phyloP scores from a whole-genome alignment of 2,888 invertebrate species.

The Dastarcus helophoroides region DNA sequence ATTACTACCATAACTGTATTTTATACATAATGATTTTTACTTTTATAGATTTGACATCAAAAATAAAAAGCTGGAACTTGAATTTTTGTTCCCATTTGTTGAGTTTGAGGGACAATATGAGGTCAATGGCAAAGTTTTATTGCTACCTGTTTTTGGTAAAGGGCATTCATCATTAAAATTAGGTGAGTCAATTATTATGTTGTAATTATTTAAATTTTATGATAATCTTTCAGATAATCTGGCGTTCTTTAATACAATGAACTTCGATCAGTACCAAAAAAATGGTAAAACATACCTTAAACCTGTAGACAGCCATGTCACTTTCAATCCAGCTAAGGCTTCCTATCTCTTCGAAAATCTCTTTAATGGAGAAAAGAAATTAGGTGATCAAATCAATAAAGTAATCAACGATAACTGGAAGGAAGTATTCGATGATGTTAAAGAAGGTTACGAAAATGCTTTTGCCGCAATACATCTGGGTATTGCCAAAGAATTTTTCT shows the following conservation, averaged over 20 bases:
- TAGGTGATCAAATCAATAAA: slow-evolving; percentile 17
- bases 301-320: too few relatives aligned
- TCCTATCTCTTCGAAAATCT: slow-evolving; percentile 17
- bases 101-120: slow-evolving; percentile 57
- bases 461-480: slow-evolving; percentile 10
- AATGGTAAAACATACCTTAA: too few relatives aligned
- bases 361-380: slow-evolving; percentile 19
- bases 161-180: slow-evolving; percentile 32
- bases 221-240: background rate
- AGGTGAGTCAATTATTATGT: background rate
- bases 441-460: slow-evolving; percentile 13
- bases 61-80: slow-evolving; percentile 39
- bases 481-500: slow-evolving; percentile 9
- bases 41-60: slow-evolving; percentile 44
- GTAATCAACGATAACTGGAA: slow-evolving; percentile 21
- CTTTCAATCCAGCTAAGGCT: slow-evolving; percentile 4
- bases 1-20: background rate
- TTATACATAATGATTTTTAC: slow-evolving; percentile 1
- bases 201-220: background rate
- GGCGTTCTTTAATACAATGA: background rate
- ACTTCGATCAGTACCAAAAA: background rate
- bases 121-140: slow-evolving; percentile 53
- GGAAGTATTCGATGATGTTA: slow-evolving; percentile 16
- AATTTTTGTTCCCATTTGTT: slow-evolving; percentile 44
- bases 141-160: slow-evolving; percentile 55